Conservation (phyloP, 92 coral and sea anemone species). For the Epizoanthus rinbou region DNA sequence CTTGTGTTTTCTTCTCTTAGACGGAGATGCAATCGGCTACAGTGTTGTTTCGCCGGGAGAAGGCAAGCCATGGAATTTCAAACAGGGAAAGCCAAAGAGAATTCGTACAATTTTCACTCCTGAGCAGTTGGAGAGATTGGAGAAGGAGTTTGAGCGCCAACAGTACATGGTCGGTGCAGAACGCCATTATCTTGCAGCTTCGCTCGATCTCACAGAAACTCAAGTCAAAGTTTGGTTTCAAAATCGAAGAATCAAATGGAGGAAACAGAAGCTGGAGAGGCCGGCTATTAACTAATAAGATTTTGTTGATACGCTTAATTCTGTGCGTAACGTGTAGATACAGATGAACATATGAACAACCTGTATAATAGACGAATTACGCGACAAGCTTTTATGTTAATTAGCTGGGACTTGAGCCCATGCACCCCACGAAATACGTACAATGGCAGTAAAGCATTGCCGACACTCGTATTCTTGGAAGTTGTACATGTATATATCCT, state of each 20-base stretch:
- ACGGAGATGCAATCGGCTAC: constrained; percentile 69
- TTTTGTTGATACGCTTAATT: constrained; percentile 25
- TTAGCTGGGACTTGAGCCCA: background rate
- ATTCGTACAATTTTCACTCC: constrained; percentile 98
- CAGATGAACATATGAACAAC: background rate
- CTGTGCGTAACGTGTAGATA: constrained; percentile 6
- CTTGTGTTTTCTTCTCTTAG: constrained; percentile 43
- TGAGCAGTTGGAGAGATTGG: constrained; percentile 92
- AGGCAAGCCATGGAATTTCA: constrained; percentile 88
- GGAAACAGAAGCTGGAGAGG: constrained; percentile 90
- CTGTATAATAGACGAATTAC: constrained; percentile 1
- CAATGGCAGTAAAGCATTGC: background rate
- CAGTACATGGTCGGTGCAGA: constrained; percentile 98
- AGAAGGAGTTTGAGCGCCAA: constrained; percentile 93
- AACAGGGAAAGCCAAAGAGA: constrained; percentile 97
- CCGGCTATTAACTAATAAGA: constrained; percentile 48
- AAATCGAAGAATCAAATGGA: constrained; percentile 96
- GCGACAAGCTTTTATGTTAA: constrained; percentile 23
- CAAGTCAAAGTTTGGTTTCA: constrained; percentile 99
- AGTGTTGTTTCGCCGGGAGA: constrained; percentile 71
- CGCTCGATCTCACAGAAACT: constrained; percentile 93
- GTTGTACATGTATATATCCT: background rate
- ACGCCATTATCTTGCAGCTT: constrained; percentile 93
- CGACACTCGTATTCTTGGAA: too few species aligned
- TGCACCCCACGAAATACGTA: background rate